Base-by-base conservation (phyloP, 2,113 vertebrate species). In the Zosterops hypoxanthus region DNA sequence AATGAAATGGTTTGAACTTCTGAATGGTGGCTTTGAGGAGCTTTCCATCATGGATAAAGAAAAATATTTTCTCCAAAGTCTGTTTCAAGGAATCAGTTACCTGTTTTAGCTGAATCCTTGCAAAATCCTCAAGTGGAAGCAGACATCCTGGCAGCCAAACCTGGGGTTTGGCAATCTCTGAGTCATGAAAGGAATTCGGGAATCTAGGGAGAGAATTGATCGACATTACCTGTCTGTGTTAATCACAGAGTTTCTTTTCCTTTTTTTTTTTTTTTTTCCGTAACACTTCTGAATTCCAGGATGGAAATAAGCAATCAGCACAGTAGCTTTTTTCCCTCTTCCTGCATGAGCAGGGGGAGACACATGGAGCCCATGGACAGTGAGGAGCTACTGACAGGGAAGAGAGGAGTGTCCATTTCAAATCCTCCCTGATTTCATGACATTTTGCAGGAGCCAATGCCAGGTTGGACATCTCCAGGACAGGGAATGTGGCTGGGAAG, bases 361-460 rank as follows among this genome's bases (percentile, higher is more conserved):
- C 10, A 16, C 0, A 0, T 7, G 1, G 2, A 64, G 64, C n/a
- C 39, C 12, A 6, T 17, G 1, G 29, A 6, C 10, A 46, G 11
- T 5, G 2, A 60, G 42, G 36, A 49, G 31, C 23, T 11, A 18
- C 61, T 85, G 47, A 2, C 21, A 65, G 50, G 33, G 29, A 47
- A 75, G 18, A 60, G 20, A 53, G 14, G 26, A 65, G 20, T 24
- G 46, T 19, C 64, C 8, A 0, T 36, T 7, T 13, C 47, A 44
- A 72, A 53, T 6, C 0, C 0, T 70, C 25, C 31, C 46, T n/a
- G 4, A 66, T 77, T 86, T 78, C 34, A 26, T 28, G 42, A 23
- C 0, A 2, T 26, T 57, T 17, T 77, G 5, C 36, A 55, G 46
- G 18, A 85, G 20, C 7, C 46, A 39, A 39, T 12, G 80, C 28